Percentiles rank a stretch among this genome's conserved stretches.
phyloP scores from a whole-genome alignment of 2,113 vertebrate species.

The Megaleporinus macrocephalus region DNA sequence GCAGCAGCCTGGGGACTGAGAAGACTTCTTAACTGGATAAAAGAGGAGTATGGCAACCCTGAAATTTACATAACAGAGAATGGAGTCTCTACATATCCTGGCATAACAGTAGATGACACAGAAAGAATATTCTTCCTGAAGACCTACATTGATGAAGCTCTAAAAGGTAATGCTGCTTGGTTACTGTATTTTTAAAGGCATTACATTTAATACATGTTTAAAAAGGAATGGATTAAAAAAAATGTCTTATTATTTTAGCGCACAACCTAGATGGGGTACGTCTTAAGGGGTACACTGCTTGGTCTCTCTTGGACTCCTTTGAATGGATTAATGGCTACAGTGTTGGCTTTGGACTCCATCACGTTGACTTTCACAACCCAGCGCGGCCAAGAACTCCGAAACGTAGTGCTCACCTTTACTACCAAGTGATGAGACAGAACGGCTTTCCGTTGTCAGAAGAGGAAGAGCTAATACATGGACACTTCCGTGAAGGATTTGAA shows the following conservation, averaged over 20 bases:
- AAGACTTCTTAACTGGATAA: constrained; percentile 92
- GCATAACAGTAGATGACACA: constrained; percentile 74
- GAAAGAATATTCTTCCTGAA: constrained; percentile 87
- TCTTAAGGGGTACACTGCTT: constrained; percentile 83
- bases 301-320: constrained; percentile 91
- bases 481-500: constrained; percentile 84
- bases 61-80: constrained; percentile 91
- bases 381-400: constrained; percentile 86
- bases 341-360: constrained; percentile 86
- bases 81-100: constrained; percentile 74
- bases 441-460: constrained; percentile 83
- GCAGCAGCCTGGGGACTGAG: constrained; percentile 88
- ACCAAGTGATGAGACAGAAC: constrained; percentile 82
- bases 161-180: constrained; percentile 85
- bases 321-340: constrained; percentile 90
- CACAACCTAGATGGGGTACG: constrained; percentile 86
- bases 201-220: not conserved
- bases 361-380: constrained; percentile 83
- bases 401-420: constrained; percentile 84
- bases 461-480: constrained; percentile 82
- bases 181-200: not conserved
- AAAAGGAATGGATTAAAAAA: not conserved
- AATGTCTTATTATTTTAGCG: constrained; percentile 68
- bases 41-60: constrained; percentile 88
- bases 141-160: constrained; percentile 90